Evolutionary conservation across 2,113 vertebrate species (phyloP).

Genomic region (Nettapus auritus): DNA sequence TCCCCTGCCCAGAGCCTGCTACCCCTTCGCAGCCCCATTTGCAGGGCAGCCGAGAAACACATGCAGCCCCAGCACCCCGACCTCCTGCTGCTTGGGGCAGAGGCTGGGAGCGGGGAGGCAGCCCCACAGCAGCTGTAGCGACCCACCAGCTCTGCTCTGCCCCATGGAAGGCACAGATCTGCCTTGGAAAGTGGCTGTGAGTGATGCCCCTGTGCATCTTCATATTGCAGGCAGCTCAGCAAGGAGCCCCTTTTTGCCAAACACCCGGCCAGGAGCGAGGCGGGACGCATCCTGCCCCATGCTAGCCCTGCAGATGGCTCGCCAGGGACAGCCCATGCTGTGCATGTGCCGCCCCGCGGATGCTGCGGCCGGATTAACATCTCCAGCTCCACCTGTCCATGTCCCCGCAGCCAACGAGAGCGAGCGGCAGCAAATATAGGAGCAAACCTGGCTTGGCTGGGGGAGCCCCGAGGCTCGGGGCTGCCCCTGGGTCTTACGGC

Average conservation of each 20-base stretch:
- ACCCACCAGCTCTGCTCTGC: not conserved
- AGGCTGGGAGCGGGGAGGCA: fast-evolving
- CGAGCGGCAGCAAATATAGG: fast-evolving
- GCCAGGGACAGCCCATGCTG: not conserved
- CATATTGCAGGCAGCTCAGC: not conserved
- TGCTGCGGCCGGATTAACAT: not conserved
- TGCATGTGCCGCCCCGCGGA: not conserved
- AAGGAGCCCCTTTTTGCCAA: not conserved
- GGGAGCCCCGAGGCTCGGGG: not conserved
- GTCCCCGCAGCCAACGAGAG: fast-evolving
- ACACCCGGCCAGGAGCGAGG: no score
- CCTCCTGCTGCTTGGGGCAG: not conserved
- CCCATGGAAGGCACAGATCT: not conserved
- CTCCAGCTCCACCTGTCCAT: not conserved
- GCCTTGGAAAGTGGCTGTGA: not conserved
- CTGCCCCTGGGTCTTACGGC: not conserved
- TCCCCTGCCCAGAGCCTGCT: not conserved
- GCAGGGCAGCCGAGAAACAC: fast-evolving
- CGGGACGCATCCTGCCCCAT: not conserved
- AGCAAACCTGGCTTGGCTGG: not conserved
- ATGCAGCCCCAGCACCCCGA: not conserved
- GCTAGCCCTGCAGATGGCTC: not conserved
- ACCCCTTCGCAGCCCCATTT: no score
- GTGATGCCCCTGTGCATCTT: fast-evolving
- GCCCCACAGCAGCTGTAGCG: not conserved